Conservation (phyloP, 2,113 vertebrate genomes). For the Eudyptes chrysolophus region DNA sequence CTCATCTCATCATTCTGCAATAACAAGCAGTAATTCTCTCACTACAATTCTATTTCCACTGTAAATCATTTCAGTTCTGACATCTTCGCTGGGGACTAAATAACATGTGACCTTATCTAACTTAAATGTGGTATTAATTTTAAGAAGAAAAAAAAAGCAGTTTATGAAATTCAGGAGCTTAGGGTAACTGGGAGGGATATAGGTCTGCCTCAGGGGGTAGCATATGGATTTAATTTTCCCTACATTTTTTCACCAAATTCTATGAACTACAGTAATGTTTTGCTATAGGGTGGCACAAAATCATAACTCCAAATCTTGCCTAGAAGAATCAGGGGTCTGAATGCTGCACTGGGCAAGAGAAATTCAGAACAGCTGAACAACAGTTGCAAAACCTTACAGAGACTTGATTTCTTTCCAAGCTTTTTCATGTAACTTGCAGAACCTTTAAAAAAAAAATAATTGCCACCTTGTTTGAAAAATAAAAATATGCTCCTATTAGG, state of each 20-base stretch:
- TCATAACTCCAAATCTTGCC: background rate
- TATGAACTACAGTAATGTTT: constrained; percentile 33
- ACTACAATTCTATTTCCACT: background rate
- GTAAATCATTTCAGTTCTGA: constrained; percentile 39
- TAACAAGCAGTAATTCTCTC: background rate
- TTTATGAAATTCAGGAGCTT: constrained; percentile 72
- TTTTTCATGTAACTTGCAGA: background rate
- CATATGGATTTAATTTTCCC: constrained; percentile 67
- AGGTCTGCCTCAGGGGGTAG: constrained; percentile 44
- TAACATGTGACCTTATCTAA: constrained; percentile 63
- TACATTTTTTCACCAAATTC: constrained; percentile 56
- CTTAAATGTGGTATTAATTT: constrained; percentile 69
- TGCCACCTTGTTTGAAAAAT: background rate
- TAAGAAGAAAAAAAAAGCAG: constrained; percentile 7
- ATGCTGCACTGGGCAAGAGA: background rate
- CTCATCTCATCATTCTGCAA: background rate
- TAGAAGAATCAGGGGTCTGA: background rate
- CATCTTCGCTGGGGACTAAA: constrained; percentile 47
- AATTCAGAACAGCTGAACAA: background rate
- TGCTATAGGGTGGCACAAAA: constrained; percentile 22
- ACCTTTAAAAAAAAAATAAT: background rate
- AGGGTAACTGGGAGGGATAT: constrained; percentile 45
- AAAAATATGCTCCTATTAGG: background rate
- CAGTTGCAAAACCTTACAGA: background rate
- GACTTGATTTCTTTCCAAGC: background rate